Evolutionary conservation across 2,113 vertebrate genomes (phyloP).

Genomic region (Pterophyllum scalare): DNA sequence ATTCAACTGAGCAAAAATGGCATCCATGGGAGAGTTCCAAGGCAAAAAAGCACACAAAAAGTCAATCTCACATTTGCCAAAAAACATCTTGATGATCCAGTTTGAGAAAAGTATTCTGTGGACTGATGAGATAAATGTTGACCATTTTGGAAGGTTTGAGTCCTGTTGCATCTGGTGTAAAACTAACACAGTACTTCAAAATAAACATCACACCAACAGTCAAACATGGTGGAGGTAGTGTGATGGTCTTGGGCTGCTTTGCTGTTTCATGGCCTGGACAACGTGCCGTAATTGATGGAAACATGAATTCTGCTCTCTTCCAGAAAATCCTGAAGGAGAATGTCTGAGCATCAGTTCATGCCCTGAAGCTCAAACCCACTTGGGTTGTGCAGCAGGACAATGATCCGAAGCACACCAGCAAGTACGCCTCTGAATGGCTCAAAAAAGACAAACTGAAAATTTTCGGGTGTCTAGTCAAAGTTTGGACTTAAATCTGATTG

Average conservation of each 20-base stretch:
- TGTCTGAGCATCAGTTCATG: not conserved
- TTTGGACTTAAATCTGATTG: not conserved
- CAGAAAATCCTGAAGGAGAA: not conserved
- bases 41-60: not conserved
- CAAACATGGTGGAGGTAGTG: not conserved
- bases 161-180: not conserved
- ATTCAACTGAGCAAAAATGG: not conserved
- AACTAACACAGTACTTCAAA: not conserved
- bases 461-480: not conserved
- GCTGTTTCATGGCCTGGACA: not conserved
- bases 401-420: not conserved
- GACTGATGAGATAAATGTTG: not conserved
- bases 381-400: not conserved
- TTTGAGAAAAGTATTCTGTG: not conserved
- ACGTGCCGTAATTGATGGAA: not conserved
- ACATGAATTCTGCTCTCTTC: not conserved
- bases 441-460: not conserved
- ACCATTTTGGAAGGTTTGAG: not conserved
- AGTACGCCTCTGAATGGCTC: not conserved
- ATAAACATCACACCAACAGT: not conserved
- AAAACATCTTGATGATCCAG: not conserved
- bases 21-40: not conserved
- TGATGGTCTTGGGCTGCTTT: not conserved
- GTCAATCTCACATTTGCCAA: not conserved
- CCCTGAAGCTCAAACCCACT: not conserved